Conservation (phyloP, 2,888 invertebrate genomes). For the Tanypteryx hageni region DNA sequence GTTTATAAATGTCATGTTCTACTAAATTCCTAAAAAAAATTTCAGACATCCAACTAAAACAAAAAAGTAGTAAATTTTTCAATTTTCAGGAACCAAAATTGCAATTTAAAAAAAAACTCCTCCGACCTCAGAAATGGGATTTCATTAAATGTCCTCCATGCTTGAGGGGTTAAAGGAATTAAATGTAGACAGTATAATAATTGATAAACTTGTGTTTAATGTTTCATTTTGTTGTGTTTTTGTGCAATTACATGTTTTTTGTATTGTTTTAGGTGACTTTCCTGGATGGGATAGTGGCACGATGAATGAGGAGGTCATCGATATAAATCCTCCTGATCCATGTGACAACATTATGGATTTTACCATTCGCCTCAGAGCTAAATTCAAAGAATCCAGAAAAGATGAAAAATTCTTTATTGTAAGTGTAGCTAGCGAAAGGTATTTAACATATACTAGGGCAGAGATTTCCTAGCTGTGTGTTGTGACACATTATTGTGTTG, state of each 20-base stretch:
- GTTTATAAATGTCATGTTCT: too few species aligned
- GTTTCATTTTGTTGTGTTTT: neutral
- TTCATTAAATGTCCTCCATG: too few species aligned
- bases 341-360: slow-evolving; percentile 85
- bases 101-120: too few species aligned
- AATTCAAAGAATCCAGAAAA: neutral
- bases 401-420: slow-evolving; percentile 26
- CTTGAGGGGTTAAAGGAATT: too few species aligned
- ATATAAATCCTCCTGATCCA: slow-evolving; percentile 75
- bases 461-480: neutral
- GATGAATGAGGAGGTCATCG: slow-evolving; percentile 74
- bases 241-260: neutral
- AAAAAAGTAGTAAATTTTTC: too few species aligned
- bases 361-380: slow-evolving; percentile 73
- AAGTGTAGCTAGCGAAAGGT: neutral
- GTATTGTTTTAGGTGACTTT: neutral
- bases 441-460: too few species aligned
- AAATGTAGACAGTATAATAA: neutral
- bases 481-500: too few species aligned
- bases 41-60: too few species aligned
- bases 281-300: neutral
- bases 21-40: too few species aligned
- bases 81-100: too few species aligned
- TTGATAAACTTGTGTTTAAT: neutral
- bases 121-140: too few species aligned